Evolutionary conservation across 2,888 invertebrate species (phyloP).

Genomic region (Pegoplata infirma): DNA sequence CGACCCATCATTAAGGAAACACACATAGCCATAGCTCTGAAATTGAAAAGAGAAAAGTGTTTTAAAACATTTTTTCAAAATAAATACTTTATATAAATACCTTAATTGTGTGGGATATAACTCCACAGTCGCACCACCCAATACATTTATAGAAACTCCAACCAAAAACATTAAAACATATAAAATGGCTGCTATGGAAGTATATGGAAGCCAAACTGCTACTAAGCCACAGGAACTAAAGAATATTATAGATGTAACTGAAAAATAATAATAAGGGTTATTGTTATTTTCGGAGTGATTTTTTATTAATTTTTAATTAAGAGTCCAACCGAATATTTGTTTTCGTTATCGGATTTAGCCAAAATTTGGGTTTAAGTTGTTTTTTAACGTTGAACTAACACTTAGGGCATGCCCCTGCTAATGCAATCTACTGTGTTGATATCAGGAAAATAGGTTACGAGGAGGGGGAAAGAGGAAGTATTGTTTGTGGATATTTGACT

Average conservation of each 20-base stretch:
- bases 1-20: conserved; percentile 80
- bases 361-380: too few species aligned
- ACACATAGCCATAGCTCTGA: conserved; percentile 79
- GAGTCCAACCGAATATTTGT: too few species aligned
- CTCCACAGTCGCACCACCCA: conserved; percentile 73
- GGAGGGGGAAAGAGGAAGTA: too few species aligned
- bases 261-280: conserved; percentile 16
- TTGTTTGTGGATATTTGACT: too few species aligned
- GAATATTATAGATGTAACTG: conserved; percentile 66
- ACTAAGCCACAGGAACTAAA: conserved; percentile 68
- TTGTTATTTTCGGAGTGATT: too few species aligned
- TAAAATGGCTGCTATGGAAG: conserved; percentile 69
- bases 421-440: too few species aligned
- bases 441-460: too few species aligned
- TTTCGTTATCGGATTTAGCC: too few species aligned
- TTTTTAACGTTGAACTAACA: too few species aligned
- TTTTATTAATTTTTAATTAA: too few species aligned
- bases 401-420: too few species aligned
- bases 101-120: conserved; percentile 74
- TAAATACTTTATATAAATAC: conserved; percentile 62
- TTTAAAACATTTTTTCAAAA: background rate
- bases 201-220: conserved; percentile 66
- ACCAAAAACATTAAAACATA: conserved; percentile 68
- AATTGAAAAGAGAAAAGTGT: conserved; percentile 40
- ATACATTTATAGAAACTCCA: conserved; percentile 70